These are phyloP conservation scores for Pedionomus torquatus DNA, from an alignment of 2,113 vertebrate genomes.

Conservation along the genomic window DNA sequence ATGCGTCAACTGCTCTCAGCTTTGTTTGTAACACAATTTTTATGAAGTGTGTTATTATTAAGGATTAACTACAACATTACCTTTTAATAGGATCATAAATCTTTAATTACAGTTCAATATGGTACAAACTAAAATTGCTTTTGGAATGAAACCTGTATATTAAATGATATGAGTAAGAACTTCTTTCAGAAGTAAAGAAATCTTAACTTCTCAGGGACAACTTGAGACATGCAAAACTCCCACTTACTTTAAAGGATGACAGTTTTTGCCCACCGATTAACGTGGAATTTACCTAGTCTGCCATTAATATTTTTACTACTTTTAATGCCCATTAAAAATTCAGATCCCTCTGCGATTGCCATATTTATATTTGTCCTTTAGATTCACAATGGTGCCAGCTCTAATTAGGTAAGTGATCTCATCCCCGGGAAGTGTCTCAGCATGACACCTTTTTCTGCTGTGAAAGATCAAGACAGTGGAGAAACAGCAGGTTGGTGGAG, in stretches of 20 bases:
- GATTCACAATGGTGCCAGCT: not conserved
- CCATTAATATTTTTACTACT: not conserved
- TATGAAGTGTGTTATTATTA: constrained; percentile 60
- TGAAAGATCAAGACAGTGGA: not conserved
- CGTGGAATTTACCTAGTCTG: not conserved
- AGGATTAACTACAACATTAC: constrained; percentile 66
- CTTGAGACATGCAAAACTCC: not conserved
- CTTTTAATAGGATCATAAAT: constrained; percentile 72
- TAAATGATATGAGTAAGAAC: constrained; percentile 36
- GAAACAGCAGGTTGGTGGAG: not conserved
- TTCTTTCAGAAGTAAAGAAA: constrained; percentile 52
- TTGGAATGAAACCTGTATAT: constrained; percentile 54
- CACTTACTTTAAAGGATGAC: not conserved
- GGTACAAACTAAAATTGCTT: constrained; percentile 56
- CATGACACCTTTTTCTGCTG: not conserved
- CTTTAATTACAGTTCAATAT: constrained; percentile 69
- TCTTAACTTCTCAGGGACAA: not conserved
- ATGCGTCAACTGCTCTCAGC: not conserved
- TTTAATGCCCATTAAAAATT: not conserved
- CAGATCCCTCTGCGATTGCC: not conserved
- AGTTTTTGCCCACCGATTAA: not conserved
- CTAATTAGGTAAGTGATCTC: not conserved
- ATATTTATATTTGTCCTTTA: not conserved
- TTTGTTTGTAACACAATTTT: constrained; percentile 42
- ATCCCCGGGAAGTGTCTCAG: not conserved